Base-by-base conservation (phyloP, 2,113 vertebrate species). In the Petromus typicus region DNA sequence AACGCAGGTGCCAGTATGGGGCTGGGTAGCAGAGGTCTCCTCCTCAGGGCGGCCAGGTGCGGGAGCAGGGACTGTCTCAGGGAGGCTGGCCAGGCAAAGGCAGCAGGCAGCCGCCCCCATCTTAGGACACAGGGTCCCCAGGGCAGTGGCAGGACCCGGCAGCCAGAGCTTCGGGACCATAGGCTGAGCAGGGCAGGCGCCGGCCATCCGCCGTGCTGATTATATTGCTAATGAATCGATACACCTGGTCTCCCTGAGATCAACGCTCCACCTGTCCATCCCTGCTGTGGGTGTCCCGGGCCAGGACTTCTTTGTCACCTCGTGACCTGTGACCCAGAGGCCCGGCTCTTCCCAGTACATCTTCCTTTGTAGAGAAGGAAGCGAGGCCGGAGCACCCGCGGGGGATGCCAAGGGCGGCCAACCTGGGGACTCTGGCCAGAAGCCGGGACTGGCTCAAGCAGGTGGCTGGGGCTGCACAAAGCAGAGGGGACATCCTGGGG, bases 161-260 rank as follows among this genome's bases (percentile, higher is more conserved):
- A 73, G 40, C 37, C 69, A 30, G 25, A 75, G 71, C 43, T 25
- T 5, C 43, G 25, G 43, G 45, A 43, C 43, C 43, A 13, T 25
- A 48, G 43, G 14, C 71, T 25, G 27, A 75, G 71, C 4, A 0
- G 81, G 40, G 37, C 67, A 12, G 67, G 22, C 1, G 71, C 10
- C 23, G 0, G 37, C 37, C 23, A 25, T 5, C 2, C 5, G 43
- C 25, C 27, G 30, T 45, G 2, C 13, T 30, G 83, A 23, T 67
- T 83, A 51, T 97, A 97, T 97, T 97, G 97, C 97, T 97, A 94
- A 82, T 1, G 78, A 96, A 93, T 69, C 0, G 10, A 40, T 61
- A 59, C 57, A 22, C 69, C 16, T 18, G 69, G 66, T 63, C 88
- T 96, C 97, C 96, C 97, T 96, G 97, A 96, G 96, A 75, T 91